These are phyloP conservation scores for Galemys pyrenaicus DNA, from an alignment of 2,113 vertebrate species.

Conservation along the genomic window DNA sequence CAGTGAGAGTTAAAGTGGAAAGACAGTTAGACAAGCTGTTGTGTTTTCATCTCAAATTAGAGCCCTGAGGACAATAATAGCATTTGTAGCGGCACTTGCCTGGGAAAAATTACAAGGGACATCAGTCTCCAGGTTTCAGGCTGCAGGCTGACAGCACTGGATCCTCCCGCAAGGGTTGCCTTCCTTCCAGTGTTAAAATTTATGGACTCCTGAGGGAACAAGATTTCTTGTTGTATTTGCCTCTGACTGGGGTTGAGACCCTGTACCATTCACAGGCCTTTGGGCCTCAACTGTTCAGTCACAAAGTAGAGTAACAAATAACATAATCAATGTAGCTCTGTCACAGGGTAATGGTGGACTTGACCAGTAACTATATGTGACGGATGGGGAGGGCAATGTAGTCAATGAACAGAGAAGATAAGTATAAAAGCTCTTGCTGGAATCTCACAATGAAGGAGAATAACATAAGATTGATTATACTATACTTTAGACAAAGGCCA, in stretches of 20 bases:
- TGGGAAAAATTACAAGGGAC: constrained; percentile 31
- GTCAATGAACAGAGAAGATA: not conserved
- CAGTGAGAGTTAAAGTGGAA: not conserved
- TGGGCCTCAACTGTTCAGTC: not conserved
- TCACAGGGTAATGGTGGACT: not conserved
- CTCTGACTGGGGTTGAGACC: not conserved
- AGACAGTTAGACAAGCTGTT: constrained; percentile 11
- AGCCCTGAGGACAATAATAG: constrained; percentile 29
- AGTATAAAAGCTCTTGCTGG: not conserved
- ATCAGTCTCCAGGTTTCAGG: not conserved
- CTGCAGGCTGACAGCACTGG: not conserved
- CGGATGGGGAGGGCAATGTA: not conserved
- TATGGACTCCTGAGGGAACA: not conserved
- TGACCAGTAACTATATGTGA: not conserved
- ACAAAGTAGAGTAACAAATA: not conserved
- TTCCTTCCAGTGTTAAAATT: not conserved
- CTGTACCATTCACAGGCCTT: not conserved
- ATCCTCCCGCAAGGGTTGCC: not conserved
- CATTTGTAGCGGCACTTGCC: not conserved
- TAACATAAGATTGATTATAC: not conserved
- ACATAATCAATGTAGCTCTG: not conserved
- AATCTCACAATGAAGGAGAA: not conserved
- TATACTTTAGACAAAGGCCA: not conserved
- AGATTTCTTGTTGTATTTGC: not conserved
- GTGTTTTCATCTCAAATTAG: constrained; percentile 37